phyloP scores from a whole-genome alignment of 2,797 vertebrate genomes.

The Rhinophrynus dorsalis region DNA sequence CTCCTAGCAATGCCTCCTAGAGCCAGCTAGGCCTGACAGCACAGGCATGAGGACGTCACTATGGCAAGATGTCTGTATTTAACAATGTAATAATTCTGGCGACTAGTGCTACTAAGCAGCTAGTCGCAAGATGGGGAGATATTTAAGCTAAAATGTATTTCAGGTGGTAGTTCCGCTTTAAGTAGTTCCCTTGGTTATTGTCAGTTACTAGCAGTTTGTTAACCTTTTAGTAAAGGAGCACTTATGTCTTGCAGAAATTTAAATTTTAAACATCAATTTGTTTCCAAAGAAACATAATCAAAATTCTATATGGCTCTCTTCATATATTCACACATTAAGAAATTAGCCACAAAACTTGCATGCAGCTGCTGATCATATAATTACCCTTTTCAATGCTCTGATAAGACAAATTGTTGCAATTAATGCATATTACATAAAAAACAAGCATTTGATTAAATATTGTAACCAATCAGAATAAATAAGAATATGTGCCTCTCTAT shows the following conservation, averaged over 20 bases:
- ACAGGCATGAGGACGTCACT: too few relatives aligned
- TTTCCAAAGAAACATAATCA: constrained; percentile 25
- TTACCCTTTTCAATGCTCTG: constrained; percentile 38
- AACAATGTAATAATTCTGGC: too few relatives aligned
- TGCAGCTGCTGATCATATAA: constrained; percentile 43
- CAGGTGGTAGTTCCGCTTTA: too few relatives aligned
- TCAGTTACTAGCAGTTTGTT: constrained; percentile 1
- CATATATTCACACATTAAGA: constrained; percentile 45
- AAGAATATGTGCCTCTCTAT: constrained; percentile 8
- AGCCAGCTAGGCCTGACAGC: too few relatives aligned
- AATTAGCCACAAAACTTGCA: constrained; percentile 43
- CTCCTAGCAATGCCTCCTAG: too few relatives aligned
- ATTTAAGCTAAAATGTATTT: too few relatives aligned
- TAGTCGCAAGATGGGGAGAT: too few relatives aligned
- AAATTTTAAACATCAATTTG: constrained; percentile 31
- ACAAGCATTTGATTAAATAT: constrained; percentile 51
- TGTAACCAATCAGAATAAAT: constrained; percentile 51
- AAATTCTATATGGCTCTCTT: constrained; percentile 46
- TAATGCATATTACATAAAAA: constrained; percentile 52
- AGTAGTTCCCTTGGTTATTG: not conserved
- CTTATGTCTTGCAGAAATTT: constrained; percentile 1
- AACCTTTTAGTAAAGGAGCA: too few relatives aligned
- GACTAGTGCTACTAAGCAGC: too few relatives aligned
- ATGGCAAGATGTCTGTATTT: too few relatives aligned
- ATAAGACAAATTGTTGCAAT: constrained; percentile 57